Evolutionary conservation across 2,888 invertebrate genomes (phyloP), one percentile per base, ranked within the genome.

Genomic region (Leptinotarsa rubiginosa): DNA sequence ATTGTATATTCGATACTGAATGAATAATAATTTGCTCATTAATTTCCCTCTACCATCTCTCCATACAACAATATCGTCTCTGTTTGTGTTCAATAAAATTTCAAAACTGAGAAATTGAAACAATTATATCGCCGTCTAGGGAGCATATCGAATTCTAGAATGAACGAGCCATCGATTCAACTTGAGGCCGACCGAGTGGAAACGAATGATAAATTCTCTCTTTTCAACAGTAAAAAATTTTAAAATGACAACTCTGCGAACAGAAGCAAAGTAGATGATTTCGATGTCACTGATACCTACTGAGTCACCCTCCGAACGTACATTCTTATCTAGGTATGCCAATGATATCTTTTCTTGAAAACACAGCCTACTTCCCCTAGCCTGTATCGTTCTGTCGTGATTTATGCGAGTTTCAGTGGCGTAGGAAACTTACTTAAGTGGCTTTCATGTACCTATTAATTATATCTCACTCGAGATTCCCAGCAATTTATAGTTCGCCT

Each of bases 401-500:
- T 72, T 72, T 72, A 72, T 72, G 67, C 66, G 54, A 73, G 52
- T 73, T 73, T 69, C 69, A 64, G 64, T 73, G 65, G 65, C 64
- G 68, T 73, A 73, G 69, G 65, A 73, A 73, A 73, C 65, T 73
- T 65, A 69, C 65, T 69, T 65, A 73, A 73, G 70, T 70, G 73
- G 69, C 73, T 73, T 69, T 65, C 73, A 73, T 73, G 70, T 69
- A 69, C 65, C 73, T 73, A 73, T 73, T 73, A 73, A 73, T 73
- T 73, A 73, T 73, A 69, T 69, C 65, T 69, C 65, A 65, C 56
- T 70, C 25, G 59, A 73, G 73, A 72, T 73, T 73, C 65, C 68
- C 69, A 65, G 69, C 65, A 69, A 73, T 69, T 72, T 72, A 72
- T 72, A 72, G 72, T 72, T 72, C 68, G 68, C 72, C 62, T 72